Percentiles rank a stretch among this genome's conserved stretches.
Evolutionary conservation across 1,140 invertebrate genomes (phyloP).

Genomic region (Leguminivora glycinivorella): DNA sequence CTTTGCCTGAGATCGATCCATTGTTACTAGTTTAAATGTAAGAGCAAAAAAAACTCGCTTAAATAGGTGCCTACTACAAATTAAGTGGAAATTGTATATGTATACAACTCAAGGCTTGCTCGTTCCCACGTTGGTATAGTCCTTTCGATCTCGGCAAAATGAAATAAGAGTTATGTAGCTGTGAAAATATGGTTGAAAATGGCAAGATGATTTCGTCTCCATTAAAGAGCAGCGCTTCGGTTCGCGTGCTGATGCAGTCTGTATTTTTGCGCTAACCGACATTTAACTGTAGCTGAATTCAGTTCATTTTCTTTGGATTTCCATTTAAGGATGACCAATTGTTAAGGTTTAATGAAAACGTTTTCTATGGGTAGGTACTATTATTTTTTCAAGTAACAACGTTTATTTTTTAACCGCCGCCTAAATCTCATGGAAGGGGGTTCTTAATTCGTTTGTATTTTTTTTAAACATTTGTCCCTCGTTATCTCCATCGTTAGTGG

Average conservation of each 20-base stretch:
- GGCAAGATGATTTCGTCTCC: background rate
- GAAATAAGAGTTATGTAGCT: background rate
- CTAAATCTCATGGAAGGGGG: too few relatives aligned
- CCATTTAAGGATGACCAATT: background rate
- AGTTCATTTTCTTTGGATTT: background rate
- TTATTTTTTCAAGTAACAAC: too few relatives aligned
- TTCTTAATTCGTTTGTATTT: too few relatives aligned
- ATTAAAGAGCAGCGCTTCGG: background rate
- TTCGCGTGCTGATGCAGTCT: background rate
- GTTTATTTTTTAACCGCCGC: too few relatives aligned
- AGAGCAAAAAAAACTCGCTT: background rate
- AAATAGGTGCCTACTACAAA: background rate
- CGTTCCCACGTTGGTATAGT: constrained; percentile 10
- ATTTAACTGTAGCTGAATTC: background rate
- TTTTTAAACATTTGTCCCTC: too few relatives aligned
- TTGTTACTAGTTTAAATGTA: constrained; percentile 5
- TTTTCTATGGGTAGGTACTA: too few relatives aligned
- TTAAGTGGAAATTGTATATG: constrained; percentile 10
- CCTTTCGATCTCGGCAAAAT: background rate
- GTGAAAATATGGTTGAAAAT: background rate
- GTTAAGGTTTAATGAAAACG: background rate
- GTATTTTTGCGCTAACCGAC: background rate
- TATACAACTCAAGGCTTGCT: constrained; percentile 3
- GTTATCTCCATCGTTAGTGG: too few relatives aligned
- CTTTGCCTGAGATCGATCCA: constrained; percentile 7